phyloP scores from a whole-genome alignment of 1,140 invertebrate species.

The Drosophila bipectinata region DNA sequence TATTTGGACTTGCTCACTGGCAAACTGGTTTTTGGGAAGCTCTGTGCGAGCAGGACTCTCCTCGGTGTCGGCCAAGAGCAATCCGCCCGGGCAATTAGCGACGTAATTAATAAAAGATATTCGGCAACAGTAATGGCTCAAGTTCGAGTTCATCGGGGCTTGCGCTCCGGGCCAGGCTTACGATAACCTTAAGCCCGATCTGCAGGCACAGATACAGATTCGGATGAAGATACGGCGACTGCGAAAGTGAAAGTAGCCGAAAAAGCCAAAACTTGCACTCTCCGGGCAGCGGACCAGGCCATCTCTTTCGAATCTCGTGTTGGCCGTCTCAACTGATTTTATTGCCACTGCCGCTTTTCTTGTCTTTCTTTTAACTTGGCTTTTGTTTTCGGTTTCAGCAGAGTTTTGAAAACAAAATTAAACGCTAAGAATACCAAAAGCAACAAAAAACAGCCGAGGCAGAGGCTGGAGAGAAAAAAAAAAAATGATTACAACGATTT shows the following conservation, averaged over 20 bases:
- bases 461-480: conserved; percentile 15
- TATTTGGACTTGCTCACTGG: conserved; percentile 51
- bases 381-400: conserved; percentile 44
- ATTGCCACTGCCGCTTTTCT: conserved; percentile 52
- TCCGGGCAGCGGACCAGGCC: not conserved
- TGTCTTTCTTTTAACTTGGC: conserved; percentile 35
- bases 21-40: conserved; percentile 11
- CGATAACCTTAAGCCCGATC: conserved; percentile 40
- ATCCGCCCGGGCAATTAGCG: conserved; percentile 37
- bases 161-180: conserved; percentile 23
- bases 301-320: conserved; percentile 15
- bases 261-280: conserved; percentile 34
- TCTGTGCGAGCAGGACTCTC: conserved; percentile 16
- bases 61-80: conserved; percentile 24
- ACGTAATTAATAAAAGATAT: conserved; percentile 69
- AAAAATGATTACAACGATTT: conserved; percentile 73
- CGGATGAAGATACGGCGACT: conserved; percentile 15
- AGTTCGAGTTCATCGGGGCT: conserved; percentile 35
- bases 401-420: conserved; percentile 68
- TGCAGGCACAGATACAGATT: conserved; percentile 44
- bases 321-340: conserved; percentile 62
- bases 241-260: conserved; percentile 72
- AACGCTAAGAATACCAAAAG: conserved; percentile 53
- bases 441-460: conserved; percentile 1
- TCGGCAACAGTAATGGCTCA: conserved; percentile 44